Conservation (phyloP, 2,888 invertebrate species). For the Lutraria lutraria region DNA sequence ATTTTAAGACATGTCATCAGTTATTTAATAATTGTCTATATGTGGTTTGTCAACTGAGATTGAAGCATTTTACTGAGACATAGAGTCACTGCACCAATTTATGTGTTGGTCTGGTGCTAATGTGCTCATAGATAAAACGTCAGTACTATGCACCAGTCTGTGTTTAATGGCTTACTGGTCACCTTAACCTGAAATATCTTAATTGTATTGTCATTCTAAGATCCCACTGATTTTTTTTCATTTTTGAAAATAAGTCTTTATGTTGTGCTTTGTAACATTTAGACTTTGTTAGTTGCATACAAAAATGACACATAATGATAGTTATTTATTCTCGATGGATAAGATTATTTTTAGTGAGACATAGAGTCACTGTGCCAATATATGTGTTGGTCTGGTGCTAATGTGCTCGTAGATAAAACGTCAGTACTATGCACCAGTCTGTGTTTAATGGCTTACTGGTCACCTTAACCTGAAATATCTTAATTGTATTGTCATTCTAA, state of each 20-base stretch:
- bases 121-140: slow-evolving; percentile 50
- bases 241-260: no score
- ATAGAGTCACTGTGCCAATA: slow-evolving; percentile 47
- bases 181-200: slow-evolving; percentile 47
- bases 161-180: slow-evolving; percentile 37
- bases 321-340: no score
- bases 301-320: no score
- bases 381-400: slow-evolving; percentile 48
- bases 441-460: slow-evolving; percentile 19
- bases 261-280: no score
- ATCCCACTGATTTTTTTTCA: no score
- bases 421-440: slow-evolving; percentile 47
- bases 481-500: not conserved
- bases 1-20: no score
- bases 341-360: not conserved
- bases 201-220: not conserved
- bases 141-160: slow-evolving; percentile 51
- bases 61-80: slow-evolving; percentile 27
- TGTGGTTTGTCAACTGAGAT: no score
- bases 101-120: slow-evolving; percentile 52
- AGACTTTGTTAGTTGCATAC: no score
- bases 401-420: slow-evolving; percentile 39
- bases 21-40: no score
- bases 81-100: slow-evolving; percentile 46
- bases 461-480: slow-evolving; percentile 26